Percentiles rank a stretch among this genome's conserved stretches.
phyloP scores from a whole-genome alignment of 2,888 invertebrate genomes.

The Drosophila putrida region DNA sequence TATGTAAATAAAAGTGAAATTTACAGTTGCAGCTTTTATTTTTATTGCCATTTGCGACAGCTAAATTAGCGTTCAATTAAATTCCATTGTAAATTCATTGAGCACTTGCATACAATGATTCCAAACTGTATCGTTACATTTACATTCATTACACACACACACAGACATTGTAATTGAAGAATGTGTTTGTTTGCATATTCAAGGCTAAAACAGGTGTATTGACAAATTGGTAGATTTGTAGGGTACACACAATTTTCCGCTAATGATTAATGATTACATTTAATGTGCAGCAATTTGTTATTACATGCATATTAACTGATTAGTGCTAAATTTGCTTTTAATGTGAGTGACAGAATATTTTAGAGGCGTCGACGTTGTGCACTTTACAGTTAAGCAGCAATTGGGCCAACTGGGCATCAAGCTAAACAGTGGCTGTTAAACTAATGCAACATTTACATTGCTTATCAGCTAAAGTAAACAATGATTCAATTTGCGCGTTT shows the following conservation, averaged over 20 bases:
- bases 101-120: conserved; percentile 10
- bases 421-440: conserved; percentile 35
- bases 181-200: conserved; percentile 7
- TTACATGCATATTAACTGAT: conserved; percentile 9
- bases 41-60: conserved; percentile 36
- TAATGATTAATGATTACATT: conserved; percentile 27
- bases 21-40: conserved; percentile 40
- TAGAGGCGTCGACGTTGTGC: neutral
- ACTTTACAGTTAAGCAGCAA: conserved; percentile 14
- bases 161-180: neutral
- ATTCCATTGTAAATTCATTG: conserved; percentile 50
- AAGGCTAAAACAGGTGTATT: conserved; percentile 24
- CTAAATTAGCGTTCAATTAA: conserved; percentile 41
- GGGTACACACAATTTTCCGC: conserved; percentile 20
- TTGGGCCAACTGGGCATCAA: neutral
- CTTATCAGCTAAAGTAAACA: conserved; percentile 28
- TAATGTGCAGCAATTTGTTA: conserved; percentile 40
- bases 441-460: conserved; percentile 8
- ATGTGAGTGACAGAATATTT: neutral
- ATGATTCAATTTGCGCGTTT: conserved; percentile 5
- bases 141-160: neutral
- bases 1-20: conserved; percentile 73
- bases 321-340: conserved; percentile 35
- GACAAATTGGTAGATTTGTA: conserved; percentile 2
- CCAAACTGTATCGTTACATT: conserved; percentile 8